These are phyloP conservation scores for Parnassius apollo DNA, from an alignment of 2,888 invertebrate species.

Conservation along the genomic window DNA sequence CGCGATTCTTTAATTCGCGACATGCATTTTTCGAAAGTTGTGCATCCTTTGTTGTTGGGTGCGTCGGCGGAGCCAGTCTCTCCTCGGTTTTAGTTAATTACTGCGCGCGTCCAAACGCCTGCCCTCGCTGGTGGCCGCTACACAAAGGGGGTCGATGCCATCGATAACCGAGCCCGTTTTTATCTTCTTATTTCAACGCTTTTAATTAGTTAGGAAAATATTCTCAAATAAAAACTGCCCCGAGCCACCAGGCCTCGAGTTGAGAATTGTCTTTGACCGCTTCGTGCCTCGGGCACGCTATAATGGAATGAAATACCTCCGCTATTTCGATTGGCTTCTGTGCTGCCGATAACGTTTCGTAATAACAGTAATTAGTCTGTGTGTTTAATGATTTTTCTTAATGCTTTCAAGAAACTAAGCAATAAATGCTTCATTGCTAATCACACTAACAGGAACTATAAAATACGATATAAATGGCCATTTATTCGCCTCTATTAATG, in stretches of 20 bases:
- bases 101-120: constrained; percentile 62
- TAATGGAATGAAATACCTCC: constrained; percentile 61
- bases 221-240: constrained; percentile 76
- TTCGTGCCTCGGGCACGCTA: constrained; percentile 56
- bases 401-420: constrained; percentile 37
- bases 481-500: constrained; percentile 4
- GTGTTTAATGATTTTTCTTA: constrained; percentile 53
- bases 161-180: constrained; percentile 77
- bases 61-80: constrained; percentile 38
- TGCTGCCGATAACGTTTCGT: constrained; percentile 59
- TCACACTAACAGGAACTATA: constrained; percentile 15
- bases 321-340: constrained; percentile 70
- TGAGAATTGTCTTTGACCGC: constrained; percentile 69
- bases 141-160: constrained; percentile 79
- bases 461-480: constrained; percentile 15
- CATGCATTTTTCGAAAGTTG: constrained; percentile 55
- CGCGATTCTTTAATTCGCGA: constrained; percentile 30
- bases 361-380: constrained; percentile 60
- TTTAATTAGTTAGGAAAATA: constrained; percentile 82
- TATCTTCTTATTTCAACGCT: constrained; percentile 79
- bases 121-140: constrained; percentile 62
- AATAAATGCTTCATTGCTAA: constrained; percentile 18
- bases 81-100: constrained; percentile 72
- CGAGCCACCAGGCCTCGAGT: constrained; percentile 55
- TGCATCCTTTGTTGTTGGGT: constrained; percentile 52